phyloP scores from a whole-genome alignment of 2,888 invertebrate species.

The Drosophila kuntzei region DNA sequence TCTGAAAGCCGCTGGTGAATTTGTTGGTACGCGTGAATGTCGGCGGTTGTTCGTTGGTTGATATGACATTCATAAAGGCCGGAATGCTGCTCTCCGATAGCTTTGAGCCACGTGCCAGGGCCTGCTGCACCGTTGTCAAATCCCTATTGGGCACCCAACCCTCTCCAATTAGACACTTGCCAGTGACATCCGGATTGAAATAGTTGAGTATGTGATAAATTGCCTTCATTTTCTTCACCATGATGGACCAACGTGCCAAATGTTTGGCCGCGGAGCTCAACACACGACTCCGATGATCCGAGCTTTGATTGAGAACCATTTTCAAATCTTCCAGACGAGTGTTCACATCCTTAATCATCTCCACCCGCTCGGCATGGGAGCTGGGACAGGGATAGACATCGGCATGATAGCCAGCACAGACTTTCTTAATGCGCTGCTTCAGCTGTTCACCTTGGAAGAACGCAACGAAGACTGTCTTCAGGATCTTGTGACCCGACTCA shows the following conservation, averaged over 20 bases:
- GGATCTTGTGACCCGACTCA: constrained; percentile 88
- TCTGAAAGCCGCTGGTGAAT: constrained; percentile 97
- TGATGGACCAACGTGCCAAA: constrained; percentile 92
- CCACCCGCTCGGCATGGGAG: constrained; percentile 90
- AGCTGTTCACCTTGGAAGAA: constrained; percentile 95
- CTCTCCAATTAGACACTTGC: constrained; percentile 95
- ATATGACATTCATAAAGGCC: constrained; percentile 96
- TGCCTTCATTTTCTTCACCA: constrained; percentile 95
- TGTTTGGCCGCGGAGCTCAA: constrained; percentile 92
- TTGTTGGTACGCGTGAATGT: constrained; percentile 97
- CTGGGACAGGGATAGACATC: constrained; percentile 95
- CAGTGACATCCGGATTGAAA: constrained; percentile 96
- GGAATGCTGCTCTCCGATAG: constrained; percentile 94
- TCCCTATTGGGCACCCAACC: constrained; percentile 94
- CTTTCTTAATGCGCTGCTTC: constrained; percentile 94
- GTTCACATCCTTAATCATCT: constrained; percentile 93
- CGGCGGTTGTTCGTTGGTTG: constrained; percentile 92
- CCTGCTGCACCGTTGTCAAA: constrained; percentile 90
- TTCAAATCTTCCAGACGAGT: constrained; percentile 93
- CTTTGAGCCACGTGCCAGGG: constrained; percentile 93
- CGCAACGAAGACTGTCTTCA: constrained; percentile 93
- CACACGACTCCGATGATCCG: constrained; percentile 93
- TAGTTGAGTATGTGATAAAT: constrained; percentile 97
- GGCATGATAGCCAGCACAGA: constrained; percentile 94
- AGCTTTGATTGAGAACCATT: constrained; percentile 91